Evolutionary conservation across 1,140 invertebrate species (phyloP).

Genomic region (Hylyphantes graminicola): DNA sequence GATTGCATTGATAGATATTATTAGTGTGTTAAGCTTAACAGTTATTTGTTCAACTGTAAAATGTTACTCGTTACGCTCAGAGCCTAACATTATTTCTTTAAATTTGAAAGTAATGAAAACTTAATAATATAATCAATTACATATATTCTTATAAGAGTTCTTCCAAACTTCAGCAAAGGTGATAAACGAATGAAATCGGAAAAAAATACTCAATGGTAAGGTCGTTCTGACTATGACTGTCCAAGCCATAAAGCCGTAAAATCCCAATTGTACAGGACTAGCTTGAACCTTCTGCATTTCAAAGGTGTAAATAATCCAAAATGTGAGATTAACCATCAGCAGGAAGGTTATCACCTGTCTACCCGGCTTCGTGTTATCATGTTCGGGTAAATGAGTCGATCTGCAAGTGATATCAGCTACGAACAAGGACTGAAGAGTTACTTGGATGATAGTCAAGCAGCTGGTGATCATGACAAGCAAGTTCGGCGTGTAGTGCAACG

Average conservation of each 20-base stretch:
- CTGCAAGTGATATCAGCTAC: constrained; percentile 93
- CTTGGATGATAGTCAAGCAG: constrained; percentile 85
- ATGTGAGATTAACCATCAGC: constrained; percentile 94
- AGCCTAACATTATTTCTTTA: not conserved
- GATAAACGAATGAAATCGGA: constrained; percentile 91
- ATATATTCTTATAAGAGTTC: constrained; percentile 85
- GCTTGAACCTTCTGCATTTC: constrained; percentile 93
- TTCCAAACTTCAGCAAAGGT: constrained; percentile 98
- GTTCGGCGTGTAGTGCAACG: constrained; percentile 79
- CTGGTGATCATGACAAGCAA: constrained; percentile 90
- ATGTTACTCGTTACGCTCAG: not conserved
- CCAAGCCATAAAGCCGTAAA: constrained; percentile 95
- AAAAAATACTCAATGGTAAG: constrained; percentile 94
- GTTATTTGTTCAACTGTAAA: too few relatives aligned
- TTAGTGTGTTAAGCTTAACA: too few relatives aligned
- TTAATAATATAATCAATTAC: constrained; percentile 33
- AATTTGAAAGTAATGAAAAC: not conserved
- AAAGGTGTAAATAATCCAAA: constrained; percentile 96
- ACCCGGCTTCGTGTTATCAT: constrained; percentile 82
- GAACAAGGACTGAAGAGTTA: constrained; percentile 91
- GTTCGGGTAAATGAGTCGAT: constrained; percentile 88
- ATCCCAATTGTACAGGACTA: constrained; percentile 90
- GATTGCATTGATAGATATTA: too few relatives aligned
- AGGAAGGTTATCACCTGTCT: constrained; percentile 95
- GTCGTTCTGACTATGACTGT: constrained; percentile 92